Percentiles rank a stretch among this genome's conserved stretches.
Evolutionary conservation across 2,797 vertebrate genomes (phyloP).

Genomic region (Vipera latastei): DNA sequence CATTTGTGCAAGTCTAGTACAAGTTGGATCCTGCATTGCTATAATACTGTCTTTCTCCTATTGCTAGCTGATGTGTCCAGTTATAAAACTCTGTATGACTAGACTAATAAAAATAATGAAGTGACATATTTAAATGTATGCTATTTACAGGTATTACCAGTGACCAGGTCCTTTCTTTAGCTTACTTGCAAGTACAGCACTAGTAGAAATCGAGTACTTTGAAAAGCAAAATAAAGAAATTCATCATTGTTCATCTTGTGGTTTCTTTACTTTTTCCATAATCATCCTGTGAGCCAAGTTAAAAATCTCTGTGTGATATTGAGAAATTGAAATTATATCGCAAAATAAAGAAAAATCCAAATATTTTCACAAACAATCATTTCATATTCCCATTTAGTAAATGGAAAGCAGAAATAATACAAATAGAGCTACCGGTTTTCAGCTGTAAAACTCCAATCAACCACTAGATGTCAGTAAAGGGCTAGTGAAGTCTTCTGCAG

Average conservation of each 20-base stretch:
- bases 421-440: background rate
- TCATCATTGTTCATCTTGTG: background rate
- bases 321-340: background rate
- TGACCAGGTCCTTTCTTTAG: background rate
- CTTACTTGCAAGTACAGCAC: background rate
- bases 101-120: background rate
- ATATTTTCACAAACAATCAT: background rate
- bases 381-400: background rate
- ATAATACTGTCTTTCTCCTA: background rate
- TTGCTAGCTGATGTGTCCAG: background rate
- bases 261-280: background rate
- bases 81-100: background rate
- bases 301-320: background rate
- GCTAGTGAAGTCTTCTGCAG: background rate
- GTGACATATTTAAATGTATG: background rate
- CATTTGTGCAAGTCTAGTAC: background rate
- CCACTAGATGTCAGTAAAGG: background rate
- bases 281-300: background rate
- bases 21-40: background rate
- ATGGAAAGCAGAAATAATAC: background rate
- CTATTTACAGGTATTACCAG: background rate
- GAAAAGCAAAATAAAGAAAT: background rate
- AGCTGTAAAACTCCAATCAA: background rate
- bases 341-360: background rate
- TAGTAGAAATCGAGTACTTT: background rate